Conservation (phyloP, 2,113 vertebrate species). For the Malaclemys terrapin region DNA sequence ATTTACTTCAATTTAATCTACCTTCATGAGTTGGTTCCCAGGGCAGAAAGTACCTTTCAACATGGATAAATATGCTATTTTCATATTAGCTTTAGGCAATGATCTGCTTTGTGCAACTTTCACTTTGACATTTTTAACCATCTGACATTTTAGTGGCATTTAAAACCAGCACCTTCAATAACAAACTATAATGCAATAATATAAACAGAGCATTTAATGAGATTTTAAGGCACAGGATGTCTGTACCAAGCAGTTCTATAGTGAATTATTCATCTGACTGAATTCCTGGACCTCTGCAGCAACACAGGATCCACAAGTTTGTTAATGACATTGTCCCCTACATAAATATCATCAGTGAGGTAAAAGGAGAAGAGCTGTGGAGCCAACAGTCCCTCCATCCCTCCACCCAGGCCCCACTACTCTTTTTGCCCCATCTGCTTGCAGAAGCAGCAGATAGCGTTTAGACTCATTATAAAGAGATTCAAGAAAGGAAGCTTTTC, state of each 20-base stretch:
- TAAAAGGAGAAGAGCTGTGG: background rate
- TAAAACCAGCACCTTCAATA: background rate
- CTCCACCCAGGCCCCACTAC: background rate
- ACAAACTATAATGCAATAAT: background rate
- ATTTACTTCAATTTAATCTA: background rate
- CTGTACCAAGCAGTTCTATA: background rate
- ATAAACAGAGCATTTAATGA: background rate
- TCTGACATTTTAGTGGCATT: background rate
- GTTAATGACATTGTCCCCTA: background rate
- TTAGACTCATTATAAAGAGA: background rate
- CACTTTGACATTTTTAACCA: background rate
- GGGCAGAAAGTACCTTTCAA: background rate
- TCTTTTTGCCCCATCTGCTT: background rate
- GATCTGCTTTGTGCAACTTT: background rate
- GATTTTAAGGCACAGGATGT: background rate
- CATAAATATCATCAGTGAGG: background rate
- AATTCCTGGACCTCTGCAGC: background rate
- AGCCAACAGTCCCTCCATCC: background rate
- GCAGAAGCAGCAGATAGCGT: background rate
- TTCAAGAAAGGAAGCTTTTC: rapidly evolving
- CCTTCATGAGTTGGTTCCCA: background rate
- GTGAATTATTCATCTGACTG: background rate
- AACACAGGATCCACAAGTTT: rapidly evolving
- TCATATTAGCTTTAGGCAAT: background rate
- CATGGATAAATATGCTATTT: background rate